A percentile compares a stretch with the other conserved stretches of the same genome.
Evolutionary conservation across 2,888 invertebrate genomes (phyloP).

Genomic region (Drosophila fulvimacula): DNA sequence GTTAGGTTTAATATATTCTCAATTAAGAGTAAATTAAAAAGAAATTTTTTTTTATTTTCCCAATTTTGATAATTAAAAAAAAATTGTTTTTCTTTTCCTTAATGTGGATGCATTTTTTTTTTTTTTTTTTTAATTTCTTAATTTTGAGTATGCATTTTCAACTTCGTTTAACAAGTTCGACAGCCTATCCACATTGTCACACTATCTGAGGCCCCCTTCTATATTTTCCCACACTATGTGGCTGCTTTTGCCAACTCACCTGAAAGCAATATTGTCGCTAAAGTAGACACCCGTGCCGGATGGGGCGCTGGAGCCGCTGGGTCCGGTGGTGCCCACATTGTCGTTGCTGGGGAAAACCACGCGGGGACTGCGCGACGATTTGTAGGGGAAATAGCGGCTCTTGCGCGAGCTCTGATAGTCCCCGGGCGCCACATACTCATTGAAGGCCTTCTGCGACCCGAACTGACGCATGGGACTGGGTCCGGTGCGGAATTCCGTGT

Average conservation of each 20-base stretch:
- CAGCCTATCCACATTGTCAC: slow-evolving; percentile 1
- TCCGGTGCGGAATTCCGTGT: slow-evolving; percentile 81
- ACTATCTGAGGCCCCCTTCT: neutral
- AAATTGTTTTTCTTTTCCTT: too few relatives aligned
- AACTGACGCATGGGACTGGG: slow-evolving; percentile 67
- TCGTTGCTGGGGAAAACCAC: slow-evolving; percentile 84
- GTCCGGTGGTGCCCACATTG: slow-evolving; percentile 82
- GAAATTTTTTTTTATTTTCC: too few relatives aligned
- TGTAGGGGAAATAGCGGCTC: slow-evolving; percentile 83
- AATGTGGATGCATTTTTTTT: too few relatives aligned
- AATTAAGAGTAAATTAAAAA: too few relatives aligned
- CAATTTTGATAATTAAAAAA: too few relatives aligned
- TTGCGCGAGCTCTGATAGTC: slow-evolving; percentile 83
- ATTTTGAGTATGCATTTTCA: too few relatives aligned
- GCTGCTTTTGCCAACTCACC: slow-evolving; percentile 67
- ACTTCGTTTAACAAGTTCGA: neutral
- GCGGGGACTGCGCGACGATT: slow-evolving; percentile 84
- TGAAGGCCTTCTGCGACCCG: slow-evolving; percentile 83
- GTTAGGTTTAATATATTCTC: neutral
- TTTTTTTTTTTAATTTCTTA: too few relatives aligned
- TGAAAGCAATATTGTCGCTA: slow-evolving; percentile 84
- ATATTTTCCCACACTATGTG: neutral
- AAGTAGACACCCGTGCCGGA: slow-evolving; percentile 82
- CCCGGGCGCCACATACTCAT: slow-evolving; percentile 79
- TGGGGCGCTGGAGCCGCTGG: slow-evolving; percentile 71